Evolutionary conservation across 2,113 vertebrate species (phyloP).

Genomic region (Eulemur rufifrons): DNA sequence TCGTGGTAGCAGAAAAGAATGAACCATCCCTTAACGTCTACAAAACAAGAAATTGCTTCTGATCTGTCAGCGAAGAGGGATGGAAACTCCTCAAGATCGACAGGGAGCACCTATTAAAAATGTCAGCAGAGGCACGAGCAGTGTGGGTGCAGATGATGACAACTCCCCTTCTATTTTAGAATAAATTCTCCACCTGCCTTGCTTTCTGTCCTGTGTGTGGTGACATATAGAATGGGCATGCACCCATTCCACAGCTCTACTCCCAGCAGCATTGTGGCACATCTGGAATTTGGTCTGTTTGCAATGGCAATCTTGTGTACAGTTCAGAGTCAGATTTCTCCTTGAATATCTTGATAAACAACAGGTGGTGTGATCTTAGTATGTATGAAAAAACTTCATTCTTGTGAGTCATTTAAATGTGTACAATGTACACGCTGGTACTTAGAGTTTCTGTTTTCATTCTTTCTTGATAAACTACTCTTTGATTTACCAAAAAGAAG

Average conservation of each 20-base stretch:
- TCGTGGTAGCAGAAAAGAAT: slow-evolving; percentile 95
- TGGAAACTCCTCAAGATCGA: slow-evolving; percentile 96
- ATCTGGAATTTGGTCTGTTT: slow-evolving; percentile 73
- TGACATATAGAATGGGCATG: slow-evolving; percentile 84
- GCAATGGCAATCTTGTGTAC: slow-evolving; percentile 51
- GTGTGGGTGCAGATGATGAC: slow-evolving; percentile 58
- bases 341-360: slow-evolving; percentile 79
- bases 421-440: slow-evolving; percentile 91
- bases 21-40: slow-evolving; percentile 95
- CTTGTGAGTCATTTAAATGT: slow-evolving; percentile 90
- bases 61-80: slow-evolving; percentile 95
- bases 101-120: slow-evolving; percentile 93
- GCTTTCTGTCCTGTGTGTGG: slow-evolving; percentile 83
- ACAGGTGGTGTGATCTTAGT: slow-evolving; percentile 84
- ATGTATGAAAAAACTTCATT: slow-evolving; percentile 88
- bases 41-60: slow-evolving; percentile 92
- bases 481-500: slow-evolving; percentile 71
- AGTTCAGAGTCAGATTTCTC: slow-evolving; percentile 66
- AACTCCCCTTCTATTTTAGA: slow-evolving; percentile 71
- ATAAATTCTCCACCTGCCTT: slow-evolving; percentile 77
- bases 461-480: slow-evolving; percentile 87
- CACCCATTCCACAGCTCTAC: slow-evolving; percentile 82
- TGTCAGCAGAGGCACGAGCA: slow-evolving; percentile 92
- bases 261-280: slow-evolving; percentile 79
- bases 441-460: slow-evolving; percentile 87